Percentiles rank a stretch among this genome's conserved stretches.
phyloP scores from a whole-genome alignment of 2,888 invertebrate genomes.

The Caenorhabditis plicata region DNA sequence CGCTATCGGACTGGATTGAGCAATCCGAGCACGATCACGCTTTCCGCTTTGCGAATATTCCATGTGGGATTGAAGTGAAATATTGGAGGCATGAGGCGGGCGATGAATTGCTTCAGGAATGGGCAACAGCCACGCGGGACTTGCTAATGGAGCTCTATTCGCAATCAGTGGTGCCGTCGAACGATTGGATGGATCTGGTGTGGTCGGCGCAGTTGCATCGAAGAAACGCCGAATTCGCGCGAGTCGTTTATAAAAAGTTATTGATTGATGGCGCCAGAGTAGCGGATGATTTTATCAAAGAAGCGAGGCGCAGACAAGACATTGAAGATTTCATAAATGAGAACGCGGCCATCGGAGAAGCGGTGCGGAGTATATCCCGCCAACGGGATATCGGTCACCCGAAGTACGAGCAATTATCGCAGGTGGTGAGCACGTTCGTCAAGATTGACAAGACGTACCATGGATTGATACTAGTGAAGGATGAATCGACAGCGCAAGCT shows the following conservation, averaged over 20 bases:
- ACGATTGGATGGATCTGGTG: conserved; percentile 8
- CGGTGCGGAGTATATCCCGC: too few species aligned
- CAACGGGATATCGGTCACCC: too few species aligned
- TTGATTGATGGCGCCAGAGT: conserved; percentile 15
- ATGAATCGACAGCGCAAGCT: too few species aligned
- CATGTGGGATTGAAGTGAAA: conserved; percentile 24
- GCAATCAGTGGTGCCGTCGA: conserved; percentile 7
- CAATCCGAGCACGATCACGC: conserved; percentile 23
- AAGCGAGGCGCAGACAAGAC: too few species aligned
- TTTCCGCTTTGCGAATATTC: conserved; percentile 29
- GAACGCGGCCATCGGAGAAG: too few species aligned
- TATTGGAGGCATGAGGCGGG: conserved; percentile 12
- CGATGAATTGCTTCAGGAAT: conserved; percentile 4
- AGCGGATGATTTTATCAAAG: conserved; percentile 11
- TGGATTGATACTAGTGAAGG: too few species aligned
- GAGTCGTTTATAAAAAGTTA: conserved; percentile 5
- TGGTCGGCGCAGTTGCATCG: conserved; percentile 8
- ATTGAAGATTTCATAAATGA: too few species aligned
- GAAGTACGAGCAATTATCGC: too few species aligned
- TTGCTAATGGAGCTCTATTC: conserved; percentile 2
- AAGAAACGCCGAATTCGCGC: conserved; percentile 13
- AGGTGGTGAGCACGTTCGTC: too few species aligned
- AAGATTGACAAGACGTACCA: too few species aligned
- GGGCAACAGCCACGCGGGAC: conserved; percentile 5
- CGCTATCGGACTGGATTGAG: conserved; percentile 31